Evolutionary conservation across 2,113 vertebrate species (phyloP).

Genomic region (Arothron firmamentum): DNA sequence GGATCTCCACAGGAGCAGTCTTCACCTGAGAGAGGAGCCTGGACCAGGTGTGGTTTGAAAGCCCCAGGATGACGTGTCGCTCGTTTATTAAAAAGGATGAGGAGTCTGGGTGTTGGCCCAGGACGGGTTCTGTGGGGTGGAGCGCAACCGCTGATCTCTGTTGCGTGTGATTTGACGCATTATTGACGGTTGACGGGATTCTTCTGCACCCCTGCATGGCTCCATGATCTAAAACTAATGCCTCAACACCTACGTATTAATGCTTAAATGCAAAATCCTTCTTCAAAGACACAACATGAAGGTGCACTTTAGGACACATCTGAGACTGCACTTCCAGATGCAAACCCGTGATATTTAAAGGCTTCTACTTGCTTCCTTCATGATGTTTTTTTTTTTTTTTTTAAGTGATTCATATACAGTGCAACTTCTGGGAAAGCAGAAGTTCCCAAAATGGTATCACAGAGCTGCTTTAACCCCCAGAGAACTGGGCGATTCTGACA

Average conservation of each 20-base stretch:
- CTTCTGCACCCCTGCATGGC: background rate
- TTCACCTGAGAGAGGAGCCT: too few relatives aligned
- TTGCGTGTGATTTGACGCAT: background rate
- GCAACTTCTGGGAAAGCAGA: slow-evolving; percentile 46
- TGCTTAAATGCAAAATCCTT: too few relatives aligned
- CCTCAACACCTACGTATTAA: too few relatives aligned
- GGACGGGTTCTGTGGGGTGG: slow-evolving; percentile 29
- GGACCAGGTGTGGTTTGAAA: too few relatives aligned
- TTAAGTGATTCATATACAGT: slow-evolving; percentile 38
- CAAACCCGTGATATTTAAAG: slow-evolving; percentile 4
- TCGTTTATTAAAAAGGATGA: slow-evolving; percentile 14
- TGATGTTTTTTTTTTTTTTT: slow-evolving; percentile 44
- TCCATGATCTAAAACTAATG: too few relatives aligned
- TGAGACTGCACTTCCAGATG: slow-evolving; percentile 1
- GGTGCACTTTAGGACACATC: background rate
- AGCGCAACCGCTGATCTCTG: slow-evolving; percentile 3
- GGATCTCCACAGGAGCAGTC: too few relatives aligned
- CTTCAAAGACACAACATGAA: too few relatives aligned
- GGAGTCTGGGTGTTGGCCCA: slow-evolving; percentile 29
- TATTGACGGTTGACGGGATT: background rate
- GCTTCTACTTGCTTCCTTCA: slow-evolving; percentile 10
- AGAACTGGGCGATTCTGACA: background rate
- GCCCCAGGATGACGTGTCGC: background rate
- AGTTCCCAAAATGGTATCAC: slow-evolving; percentile 34
- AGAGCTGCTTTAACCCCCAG: background rate